Conservation (phyloP, 2,797 vertebrate genomes). For the Carcharodon carcharias region DNA sequence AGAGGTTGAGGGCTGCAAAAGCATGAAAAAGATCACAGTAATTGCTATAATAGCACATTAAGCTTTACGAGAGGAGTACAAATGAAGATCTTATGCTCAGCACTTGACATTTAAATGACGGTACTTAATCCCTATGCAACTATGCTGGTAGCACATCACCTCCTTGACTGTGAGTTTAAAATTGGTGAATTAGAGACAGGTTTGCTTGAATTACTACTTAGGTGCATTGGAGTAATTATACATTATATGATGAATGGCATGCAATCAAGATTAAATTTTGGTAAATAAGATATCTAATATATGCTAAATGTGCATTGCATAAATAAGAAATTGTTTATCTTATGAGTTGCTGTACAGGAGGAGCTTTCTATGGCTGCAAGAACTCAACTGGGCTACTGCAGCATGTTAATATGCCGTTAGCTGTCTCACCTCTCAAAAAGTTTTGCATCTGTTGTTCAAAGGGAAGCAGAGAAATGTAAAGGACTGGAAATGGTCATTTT, state of each 20-base stretch:
- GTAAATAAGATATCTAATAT: constrained; percentile 28
- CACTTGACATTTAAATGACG: constrained; percentile 30
- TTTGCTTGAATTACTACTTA: constrained; percentile 6
- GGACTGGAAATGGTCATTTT: neutral
- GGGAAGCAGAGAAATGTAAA: neutral
- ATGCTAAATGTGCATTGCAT: neutral
- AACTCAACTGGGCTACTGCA: neutral
- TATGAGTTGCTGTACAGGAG: neutral
- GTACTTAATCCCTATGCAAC: constrained; percentile 13
- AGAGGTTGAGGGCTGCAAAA: neutral
- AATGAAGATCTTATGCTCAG: neutral
- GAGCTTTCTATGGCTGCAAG: neutral
- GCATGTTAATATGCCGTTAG: neutral
- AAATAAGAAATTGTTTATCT: constrained; percentile 3
- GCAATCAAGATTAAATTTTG: constrained; percentile 28
- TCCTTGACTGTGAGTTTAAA: constrained; percentile 20
- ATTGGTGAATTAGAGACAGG: constrained; percentile 26
- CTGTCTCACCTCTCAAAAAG: neutral
- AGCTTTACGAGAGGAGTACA: neutral
- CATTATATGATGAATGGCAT: constrained; percentile 22
- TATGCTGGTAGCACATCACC: neutral
- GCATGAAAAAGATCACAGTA: neutral
- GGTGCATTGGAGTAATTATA: constrained; percentile 19
- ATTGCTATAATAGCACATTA: constrained; percentile 22
- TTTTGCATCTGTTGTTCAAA: neutral